Conservation (phyloP, 2,888 invertebrate genomes). For the Poecilus cupreus region DNA sequence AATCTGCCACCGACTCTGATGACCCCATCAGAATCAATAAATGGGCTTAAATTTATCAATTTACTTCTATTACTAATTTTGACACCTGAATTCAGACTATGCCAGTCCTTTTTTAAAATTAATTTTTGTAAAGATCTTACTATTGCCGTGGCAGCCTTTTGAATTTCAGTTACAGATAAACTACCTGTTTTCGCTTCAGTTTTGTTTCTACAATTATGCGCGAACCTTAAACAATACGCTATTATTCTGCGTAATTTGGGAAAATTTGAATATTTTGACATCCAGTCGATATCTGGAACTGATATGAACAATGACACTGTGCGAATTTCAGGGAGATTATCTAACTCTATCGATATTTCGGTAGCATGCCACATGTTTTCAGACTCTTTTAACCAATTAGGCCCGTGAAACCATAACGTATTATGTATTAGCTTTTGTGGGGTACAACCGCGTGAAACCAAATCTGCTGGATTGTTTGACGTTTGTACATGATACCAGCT, state of each 20-base stretch:
- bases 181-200: neutral
- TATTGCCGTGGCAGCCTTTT: neutral
- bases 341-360: no score
- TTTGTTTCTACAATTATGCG: neutral
- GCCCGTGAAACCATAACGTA: conserved; percentile 54
- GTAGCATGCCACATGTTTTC: no score
- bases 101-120: conserved; percentile 62
- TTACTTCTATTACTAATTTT: conserved; percentile 4
- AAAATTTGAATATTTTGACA: conserved; percentile 18
- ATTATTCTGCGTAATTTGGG: neutral
- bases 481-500: conserved; percentile 58
- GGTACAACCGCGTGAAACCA: conserved; percentile 57
- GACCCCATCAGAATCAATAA: neutral
- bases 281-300: neutral
- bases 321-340: no score
- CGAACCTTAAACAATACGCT: conserved; percentile 15
- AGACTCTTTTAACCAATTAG: conserved; percentile 11
- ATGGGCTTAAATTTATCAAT: conserved; percentile 16
- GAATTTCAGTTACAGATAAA: neutral
- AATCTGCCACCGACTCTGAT: conserved; percentile 30
- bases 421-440: conserved; percentile 46
- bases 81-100: neutral
- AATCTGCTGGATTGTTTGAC: conserved; percentile 61
- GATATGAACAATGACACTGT: neutral
- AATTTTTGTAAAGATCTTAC: conserved; percentile 60